Base-by-base conservation (phyloP, 2,797 vertebrate genomes). In the Malacoctenus gilli region DNA sequence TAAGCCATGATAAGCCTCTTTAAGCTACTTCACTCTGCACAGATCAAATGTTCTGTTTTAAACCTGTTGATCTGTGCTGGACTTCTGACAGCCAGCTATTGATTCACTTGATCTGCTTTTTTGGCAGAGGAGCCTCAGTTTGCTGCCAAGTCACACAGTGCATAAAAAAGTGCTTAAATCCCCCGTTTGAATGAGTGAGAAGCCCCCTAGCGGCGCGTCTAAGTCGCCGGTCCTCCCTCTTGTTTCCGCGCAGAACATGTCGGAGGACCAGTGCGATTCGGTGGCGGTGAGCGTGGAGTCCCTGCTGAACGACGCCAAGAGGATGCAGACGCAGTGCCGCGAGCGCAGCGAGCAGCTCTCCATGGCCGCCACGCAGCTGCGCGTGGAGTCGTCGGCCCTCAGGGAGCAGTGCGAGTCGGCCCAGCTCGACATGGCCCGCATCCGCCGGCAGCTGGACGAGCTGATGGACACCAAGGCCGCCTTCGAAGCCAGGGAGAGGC, bases 401-500 rank as follows among this genome's bases (percentile, higher is more conserved):
- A 67, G 75, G 43, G 83, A 86, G 66, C 84, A 81, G 64, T 88
- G 88, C 4, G 79, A 91, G 77, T 38, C 72, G 48, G 55, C 82
- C 2, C 89, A 89, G 74, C 79, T 87, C 3, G 89, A 93, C 79
- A 90, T 93, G 90, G 86, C 76, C 2, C 75, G 59, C 0, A 80
- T 93, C 60, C 87, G 85, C 51, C 75, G 77, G 23, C 80, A 84
- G 32, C 75, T 93, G 75, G 85, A 85, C 0, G 84, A 92, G 54
- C 86, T 93, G 38, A 62, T 90, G 73, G 89, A 92, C 5, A 89
- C 88, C 52, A 93, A 93, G 43, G 51, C 83, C 0, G 87, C 90
- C 14, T 89, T 91, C 3, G 92, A 93, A 25, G 87, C 90, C 1
- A 69, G 72, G 2, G 92, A 93, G 78, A 90, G 91, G 70, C 91